Base-by-base conservation (phyloP, 2,113 vertebrate species). In the Balaenoptera acutorostrata region DNA sequence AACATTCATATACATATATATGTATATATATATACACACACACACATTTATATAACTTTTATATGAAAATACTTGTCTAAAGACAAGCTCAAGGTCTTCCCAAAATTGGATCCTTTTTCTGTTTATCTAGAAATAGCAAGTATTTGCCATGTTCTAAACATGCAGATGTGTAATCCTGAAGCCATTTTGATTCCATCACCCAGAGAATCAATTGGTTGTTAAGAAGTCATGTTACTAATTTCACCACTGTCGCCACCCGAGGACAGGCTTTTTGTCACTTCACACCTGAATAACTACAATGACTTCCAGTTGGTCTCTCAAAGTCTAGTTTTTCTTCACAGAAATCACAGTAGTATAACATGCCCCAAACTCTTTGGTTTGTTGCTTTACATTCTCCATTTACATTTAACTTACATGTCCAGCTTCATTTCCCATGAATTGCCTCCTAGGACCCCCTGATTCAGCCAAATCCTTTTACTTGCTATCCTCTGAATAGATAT, bases 21-120 rank as follows among this genome's bases (percentile, higher is more conserved):
- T 36, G 4, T 39, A 55, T 25, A 41, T 36, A 18, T 3, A 78
- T 41, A 86, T 36, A 20, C 41, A 9, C 0, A 33, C 5, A 33
- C 6, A 66, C 6, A 77, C 8, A 85, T 36, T 18, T 61, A 10
- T 52, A n/a, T 27, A 72, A 64, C n/a, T 92, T 89, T 94, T n/a
- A 74, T 52, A 85, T 59, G 55, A 91, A 96, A 96, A 89, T 93
- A 44, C 66, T 71, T 95, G 20, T 81, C 29, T 93, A 36, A 95
- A 87, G 33, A 33, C 33, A 21, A 85, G 44, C 59, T 94, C 69
- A 88, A 89, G 63, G 4, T 83, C 36, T 95, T 75, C 46, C 93
- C 87, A 84, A 90, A 96, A 96, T 9, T 80, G 29, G 52, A 49
- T 66, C 11, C 44, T 49, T 78, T 33, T 57, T 82, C 75, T 83